phyloP scores from a whole-genome alignment of 2,797 vertebrate genomes.

The Sebastes cheni region DNA sequence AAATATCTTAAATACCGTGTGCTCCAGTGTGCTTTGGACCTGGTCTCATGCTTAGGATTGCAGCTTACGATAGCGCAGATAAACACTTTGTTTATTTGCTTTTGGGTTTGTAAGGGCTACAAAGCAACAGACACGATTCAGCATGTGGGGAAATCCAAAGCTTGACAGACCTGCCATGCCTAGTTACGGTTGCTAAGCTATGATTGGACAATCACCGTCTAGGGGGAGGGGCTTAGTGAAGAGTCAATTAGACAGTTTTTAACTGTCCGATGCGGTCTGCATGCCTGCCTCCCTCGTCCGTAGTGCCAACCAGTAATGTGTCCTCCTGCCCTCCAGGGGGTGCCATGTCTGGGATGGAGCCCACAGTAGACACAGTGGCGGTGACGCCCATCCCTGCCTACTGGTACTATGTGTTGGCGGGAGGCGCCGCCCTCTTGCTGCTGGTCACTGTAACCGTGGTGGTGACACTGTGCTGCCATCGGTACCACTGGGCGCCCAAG shows the following conservation, averaged over 20 bases:
- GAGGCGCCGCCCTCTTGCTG: slow-evolving; percentile 93
- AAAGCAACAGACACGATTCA: not conserved
- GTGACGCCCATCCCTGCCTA: slow-evolving; percentile 94
- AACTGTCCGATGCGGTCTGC: slow-evolving; percentile 51
- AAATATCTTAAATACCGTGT: no score
- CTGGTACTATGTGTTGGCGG: slow-evolving; percentile 99
- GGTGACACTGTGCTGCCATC: slow-evolving; percentile 95
- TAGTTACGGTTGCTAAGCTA: not conserved
- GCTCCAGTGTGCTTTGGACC: no score
- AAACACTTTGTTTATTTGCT: not conserved
- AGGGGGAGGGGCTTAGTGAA: not conserved
- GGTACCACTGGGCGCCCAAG: slow-evolving; percentile 95
- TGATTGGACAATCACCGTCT: not conserved
- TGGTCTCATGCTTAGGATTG: not conserved
- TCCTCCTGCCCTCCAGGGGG: slow-evolving; percentile 96
- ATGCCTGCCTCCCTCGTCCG: slow-evolving; percentile 64
- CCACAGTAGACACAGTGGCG: slow-evolving; percentile 97
- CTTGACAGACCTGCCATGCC: slow-evolving; percentile 38
- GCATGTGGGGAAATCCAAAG: slow-evolving; percentile 32
- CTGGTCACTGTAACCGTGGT: slow-evolving; percentile 91
- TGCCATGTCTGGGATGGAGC: slow-evolving; percentile 95
- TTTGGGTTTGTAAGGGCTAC: not conserved
- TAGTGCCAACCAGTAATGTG: slow-evolving; percentile 71
- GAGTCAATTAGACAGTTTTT: slow-evolving; percentile 18
- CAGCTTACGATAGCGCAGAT: not conserved